Evolutionary conservation across 2,888 invertebrate genomes (phyloP), one percentile per base, ranked within the genome.

Genomic region (Sesia apiformis): DNA sequence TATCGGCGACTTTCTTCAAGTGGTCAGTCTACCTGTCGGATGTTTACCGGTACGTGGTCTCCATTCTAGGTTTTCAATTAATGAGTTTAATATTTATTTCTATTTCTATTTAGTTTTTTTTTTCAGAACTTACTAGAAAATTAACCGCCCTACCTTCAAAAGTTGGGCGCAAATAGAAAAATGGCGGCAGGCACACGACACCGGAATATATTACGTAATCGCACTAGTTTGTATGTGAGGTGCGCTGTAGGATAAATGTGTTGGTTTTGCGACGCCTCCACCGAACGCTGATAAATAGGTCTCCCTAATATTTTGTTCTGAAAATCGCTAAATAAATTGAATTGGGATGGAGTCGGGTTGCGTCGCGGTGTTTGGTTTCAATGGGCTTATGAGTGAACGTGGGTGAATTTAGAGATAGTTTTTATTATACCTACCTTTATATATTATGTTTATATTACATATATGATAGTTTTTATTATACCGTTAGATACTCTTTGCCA

Each of bases 161-260:
- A 67, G 65, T 66, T 63, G 67, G 66, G 69, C 70, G 69, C 68
- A 75, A 75, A 81, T 78, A 78, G 81, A 84, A 81, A 85, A 84
- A 85, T 83, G 78, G 83, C 72, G 72, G 61, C 62, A 71, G 75
- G 75, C 75, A 78, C 72, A 82, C 82, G 83, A 83, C 81, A 80
- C 72, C 73, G 72, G 82, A 84, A 86, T 85, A 85, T 79, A 84
- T 84, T 78, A 85, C 74, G 78, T 78, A 84, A 84, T 84, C 81
- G 78, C 67, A 77, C 78, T 77, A 80, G 74, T 78, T 80, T 77
- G 78, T 80, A 79, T 82, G 81, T 81, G 76, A 81, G 76, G 78
- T 81, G 75, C 69, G 74, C 65, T 66, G 65, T 68, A 70, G 64
- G 72, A 81, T 81, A 76, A 76, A 84, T 81, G 81, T 79, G 79